These are phyloP conservation scores for Octopus sinensis DNA, from an alignment of 1,140 invertebrate species.

Conservation along the genomic window DNA sequence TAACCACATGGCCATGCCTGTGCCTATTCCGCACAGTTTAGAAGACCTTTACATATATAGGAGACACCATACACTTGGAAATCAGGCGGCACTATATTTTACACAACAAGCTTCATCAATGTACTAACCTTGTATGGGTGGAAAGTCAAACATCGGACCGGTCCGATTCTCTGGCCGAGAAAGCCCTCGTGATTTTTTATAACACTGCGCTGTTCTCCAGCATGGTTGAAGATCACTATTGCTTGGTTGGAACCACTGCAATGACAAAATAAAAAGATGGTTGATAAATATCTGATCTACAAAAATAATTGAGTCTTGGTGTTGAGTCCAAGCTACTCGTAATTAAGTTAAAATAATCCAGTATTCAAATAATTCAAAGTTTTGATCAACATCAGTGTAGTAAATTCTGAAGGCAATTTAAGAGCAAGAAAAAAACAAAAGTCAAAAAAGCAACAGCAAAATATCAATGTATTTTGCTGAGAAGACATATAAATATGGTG, in stretches of 20 bases:
- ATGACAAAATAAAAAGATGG: neutral
- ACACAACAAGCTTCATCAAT: neutral
- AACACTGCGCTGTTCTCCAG: constrained; percentile 66
- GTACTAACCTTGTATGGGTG: constrained; percentile 74
- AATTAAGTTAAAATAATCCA: too few relatives aligned
- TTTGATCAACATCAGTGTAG: too few relatives aligned
- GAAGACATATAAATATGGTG: too few relatives aligned
- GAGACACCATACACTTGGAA: neutral
- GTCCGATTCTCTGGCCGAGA: constrained; percentile 80
- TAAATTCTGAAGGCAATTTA: too few relatives aligned
- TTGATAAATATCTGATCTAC: neutral
- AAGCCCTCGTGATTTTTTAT: constrained; percentile 88
- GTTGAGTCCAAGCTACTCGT: too few relatives aligned
- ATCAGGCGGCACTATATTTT: neutral
- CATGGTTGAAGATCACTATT: constrained; percentile 74
- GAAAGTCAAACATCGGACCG: constrained; percentile 81
- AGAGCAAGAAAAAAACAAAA: too few relatives aligned
- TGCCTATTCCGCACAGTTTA: neutral
- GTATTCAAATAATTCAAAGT: too few relatives aligned
- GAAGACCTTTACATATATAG: neutral
- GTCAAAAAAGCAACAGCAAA: too few relatives aligned
- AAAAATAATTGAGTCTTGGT: too few relatives aligned
- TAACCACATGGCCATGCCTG: neutral
- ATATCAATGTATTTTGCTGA: too few relatives aligned
- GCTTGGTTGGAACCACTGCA: constrained; percentile 79